These are phyloP conservation scores for Apotomis capreana DNA, from an alignment of 2,888 invertebrate genomes.

Conservation along the genomic window DNA sequence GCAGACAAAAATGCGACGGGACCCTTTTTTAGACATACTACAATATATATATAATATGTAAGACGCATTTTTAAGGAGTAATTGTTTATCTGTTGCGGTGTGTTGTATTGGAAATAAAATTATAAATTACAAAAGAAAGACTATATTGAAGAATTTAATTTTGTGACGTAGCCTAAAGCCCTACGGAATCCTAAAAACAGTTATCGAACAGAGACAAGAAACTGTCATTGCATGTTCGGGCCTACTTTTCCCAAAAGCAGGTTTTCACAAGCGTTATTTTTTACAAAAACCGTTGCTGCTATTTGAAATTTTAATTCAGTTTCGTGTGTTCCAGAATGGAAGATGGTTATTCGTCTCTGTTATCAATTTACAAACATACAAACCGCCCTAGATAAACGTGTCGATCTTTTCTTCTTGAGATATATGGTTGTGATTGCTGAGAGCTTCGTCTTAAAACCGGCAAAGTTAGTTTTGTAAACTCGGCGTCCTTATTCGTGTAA, in stretches of 20 bases:
- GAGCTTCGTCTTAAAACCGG: conserved; percentile 24
- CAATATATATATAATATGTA: too few species aligned
- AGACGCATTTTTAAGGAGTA: too few species aligned
- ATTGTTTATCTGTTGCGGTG: too few species aligned
- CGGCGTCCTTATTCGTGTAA: conserved; percentile 69
- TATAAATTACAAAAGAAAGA: too few species aligned
- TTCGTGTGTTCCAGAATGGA: conserved; percentile 70
- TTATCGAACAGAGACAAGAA: too few species aligned
- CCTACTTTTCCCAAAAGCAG: conserved; percentile 53
- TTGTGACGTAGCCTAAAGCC: not conserved
- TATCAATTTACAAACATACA: conserved; percentile 54
- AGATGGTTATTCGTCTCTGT: conserved; percentile 76
- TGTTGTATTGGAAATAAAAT: too few species aligned
- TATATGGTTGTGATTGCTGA: not conserved
- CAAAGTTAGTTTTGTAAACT: conserved; percentile 50
- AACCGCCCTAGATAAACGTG: conserved; percentile 6
- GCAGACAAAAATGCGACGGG: too few species aligned
- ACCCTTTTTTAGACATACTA: too few species aligned
- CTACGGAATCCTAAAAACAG: too few species aligned
- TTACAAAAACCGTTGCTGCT: conserved; percentile 61
- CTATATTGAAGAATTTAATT: too few species aligned
- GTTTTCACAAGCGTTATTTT: conserved; percentile 61
- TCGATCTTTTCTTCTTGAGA: conserved; percentile 15
- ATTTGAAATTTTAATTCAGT: conserved; percentile 79
- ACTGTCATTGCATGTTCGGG: not conserved